These are phyloP conservation scores for Cheiracanthium punctorium DNA, from an alignment of 2,888 invertebrate genomes.

Conservation along the genomic window DNA sequence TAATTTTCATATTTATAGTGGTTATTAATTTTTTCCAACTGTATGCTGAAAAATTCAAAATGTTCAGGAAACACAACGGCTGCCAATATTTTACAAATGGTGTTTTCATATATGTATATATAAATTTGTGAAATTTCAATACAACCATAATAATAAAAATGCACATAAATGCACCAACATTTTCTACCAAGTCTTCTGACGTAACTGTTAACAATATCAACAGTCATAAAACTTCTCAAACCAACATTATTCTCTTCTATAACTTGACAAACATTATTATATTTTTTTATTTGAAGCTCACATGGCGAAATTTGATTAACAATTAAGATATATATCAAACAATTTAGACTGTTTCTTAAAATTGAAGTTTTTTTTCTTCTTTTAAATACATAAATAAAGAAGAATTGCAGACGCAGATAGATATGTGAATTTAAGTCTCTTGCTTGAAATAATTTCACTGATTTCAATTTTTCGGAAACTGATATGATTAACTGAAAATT, in stretches of 20 bases:
- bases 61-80: not conserved
- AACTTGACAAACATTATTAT: too few relatives aligned
- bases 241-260: not conserved
- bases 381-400: too few relatives aligned
- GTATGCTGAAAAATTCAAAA: not conserved
- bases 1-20: not conserved
- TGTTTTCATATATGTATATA: not conserved
- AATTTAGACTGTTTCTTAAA: too few relatives aligned
- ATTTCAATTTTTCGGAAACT: too few relatives aligned
- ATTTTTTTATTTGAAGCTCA: too few relatives aligned
- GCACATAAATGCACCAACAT: not conserved
- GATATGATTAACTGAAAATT: too few relatives aligned
- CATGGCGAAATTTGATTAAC: too few relatives aligned
- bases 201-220: not conserved
- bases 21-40: not conserved
- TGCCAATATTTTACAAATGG: not conserved
- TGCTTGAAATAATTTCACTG: too few relatives aligned
- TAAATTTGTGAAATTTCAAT: not conserved
- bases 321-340: too few relatives aligned
- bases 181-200: not conserved
- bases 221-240: not conserved
- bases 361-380: too few relatives aligned
- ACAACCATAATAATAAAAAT: not conserved
- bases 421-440: too few relatives aligned
- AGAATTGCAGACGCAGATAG: too few relatives aligned